phyloP scores from a whole-genome alignment of 2,888 invertebrate genomes.

The Stenichneumon culpator region DNA sequence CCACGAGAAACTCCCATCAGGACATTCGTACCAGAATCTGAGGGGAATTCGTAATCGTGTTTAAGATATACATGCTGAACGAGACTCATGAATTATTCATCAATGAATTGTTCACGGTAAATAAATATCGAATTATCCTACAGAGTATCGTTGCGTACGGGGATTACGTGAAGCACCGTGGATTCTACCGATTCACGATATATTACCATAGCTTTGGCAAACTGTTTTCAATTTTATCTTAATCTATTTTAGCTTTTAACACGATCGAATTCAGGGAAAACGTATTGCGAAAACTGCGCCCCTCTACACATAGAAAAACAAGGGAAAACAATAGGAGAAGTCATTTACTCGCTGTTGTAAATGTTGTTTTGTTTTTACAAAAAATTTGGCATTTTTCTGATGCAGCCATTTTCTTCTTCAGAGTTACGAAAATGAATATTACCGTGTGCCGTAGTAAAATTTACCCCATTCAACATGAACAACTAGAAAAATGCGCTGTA shows the following conservation, averaged over 20 bases:
- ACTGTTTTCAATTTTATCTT: background rate
- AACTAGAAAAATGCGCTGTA: background rate
- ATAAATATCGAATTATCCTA: constrained; percentile 8
- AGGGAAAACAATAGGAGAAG: background rate
- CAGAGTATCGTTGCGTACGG: background rate
- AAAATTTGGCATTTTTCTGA: background rate
- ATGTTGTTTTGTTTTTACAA: background rate
- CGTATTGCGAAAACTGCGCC: background rate
- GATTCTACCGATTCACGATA: background rate
- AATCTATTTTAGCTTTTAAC: background rate
- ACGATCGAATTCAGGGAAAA: background rate
- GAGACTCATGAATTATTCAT: constrained; percentile 25
- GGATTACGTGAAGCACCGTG: background rate
- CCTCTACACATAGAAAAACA: background rate
- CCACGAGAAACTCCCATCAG: constrained; percentile 67
- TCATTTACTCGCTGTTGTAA: no score
- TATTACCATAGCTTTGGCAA: background rate
- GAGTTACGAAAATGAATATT: background rate
- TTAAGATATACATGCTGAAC: constrained; percentile 6
- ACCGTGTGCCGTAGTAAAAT: background rate
- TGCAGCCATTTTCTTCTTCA: background rate
- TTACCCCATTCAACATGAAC: background rate
- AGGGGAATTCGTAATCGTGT: constrained; percentile 7
- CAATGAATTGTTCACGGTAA: constrained; percentile 52
- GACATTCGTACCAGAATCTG: constrained; percentile 65